These are phyloP conservation scores for Channa striata DNA, from an alignment of 2,797 vertebrate species.

Conservation along the genomic window DNA sequence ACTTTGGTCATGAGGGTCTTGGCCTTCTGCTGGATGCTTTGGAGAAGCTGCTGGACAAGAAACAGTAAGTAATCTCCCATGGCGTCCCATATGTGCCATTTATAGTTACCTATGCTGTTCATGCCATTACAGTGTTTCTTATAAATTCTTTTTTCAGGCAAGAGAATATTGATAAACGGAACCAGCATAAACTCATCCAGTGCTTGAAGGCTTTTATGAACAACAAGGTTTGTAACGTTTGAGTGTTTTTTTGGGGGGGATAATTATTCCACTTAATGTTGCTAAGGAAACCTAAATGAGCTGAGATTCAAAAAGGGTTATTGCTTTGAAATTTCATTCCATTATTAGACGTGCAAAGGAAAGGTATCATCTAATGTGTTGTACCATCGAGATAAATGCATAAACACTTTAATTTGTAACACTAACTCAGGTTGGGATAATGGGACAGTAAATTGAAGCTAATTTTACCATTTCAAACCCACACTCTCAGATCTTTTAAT, in stretches of 20 bases:
- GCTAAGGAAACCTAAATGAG: background rate
- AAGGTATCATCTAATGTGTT: background rate
- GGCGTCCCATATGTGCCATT: background rate
- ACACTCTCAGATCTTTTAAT: slow-evolving; percentile 69
- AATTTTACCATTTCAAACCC: slow-evolving; percentile 67
- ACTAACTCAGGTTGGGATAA: slow-evolving; percentile 37
- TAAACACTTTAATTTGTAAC: slow-evolving; percentile 5
- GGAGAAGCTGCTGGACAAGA: slow-evolving; percentile 97
- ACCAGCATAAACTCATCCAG: slow-evolving; percentile 98
- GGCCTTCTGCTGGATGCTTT: slow-evolving; percentile 93
- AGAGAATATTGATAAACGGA: slow-evolving; percentile 96
- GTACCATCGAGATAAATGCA: background rate
- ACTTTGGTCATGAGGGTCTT: slow-evolving; percentile 98
- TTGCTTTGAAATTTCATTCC: background rate
- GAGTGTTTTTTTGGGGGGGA: too few relatives aligned
- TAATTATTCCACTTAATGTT: slow-evolving; percentile 1
- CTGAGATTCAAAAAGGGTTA: background rate
- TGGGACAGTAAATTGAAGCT: slow-evolving; percentile 55
- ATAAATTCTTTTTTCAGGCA: slow-evolving; percentile 83
- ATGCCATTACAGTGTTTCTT: background rate
- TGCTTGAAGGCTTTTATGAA: slow-evolving; percentile 99
- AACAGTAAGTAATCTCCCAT: slow-evolving; percentile 88
- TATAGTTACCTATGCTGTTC: background rate
- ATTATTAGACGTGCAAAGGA: background rate
- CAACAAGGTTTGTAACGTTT: slow-evolving; percentile 97